A percentile compares a stretch with the other conserved stretches of the same genome.
Evolutionary conservation across 2,797 vertebrate species (phyloP).

Genomic region (Sebastes flavidus): DNA sequence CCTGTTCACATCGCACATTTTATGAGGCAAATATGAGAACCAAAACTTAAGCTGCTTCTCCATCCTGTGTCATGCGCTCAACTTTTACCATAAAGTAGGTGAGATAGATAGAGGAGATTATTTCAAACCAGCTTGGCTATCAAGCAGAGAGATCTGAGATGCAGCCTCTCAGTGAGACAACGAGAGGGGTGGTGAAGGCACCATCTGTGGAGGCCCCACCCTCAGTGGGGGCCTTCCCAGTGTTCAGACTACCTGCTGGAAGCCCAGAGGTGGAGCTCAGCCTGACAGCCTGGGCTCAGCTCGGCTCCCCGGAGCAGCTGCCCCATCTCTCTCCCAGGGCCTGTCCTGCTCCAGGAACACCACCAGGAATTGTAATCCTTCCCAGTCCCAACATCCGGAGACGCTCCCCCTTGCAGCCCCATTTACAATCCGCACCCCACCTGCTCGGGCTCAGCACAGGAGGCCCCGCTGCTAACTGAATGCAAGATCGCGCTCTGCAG

Average conservation of each 20-base stretch:
- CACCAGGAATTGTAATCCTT: slow-evolving; percentile 78
- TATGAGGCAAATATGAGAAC: slow-evolving; percentile 76
- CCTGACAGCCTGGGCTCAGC: slow-evolving; percentile 76
- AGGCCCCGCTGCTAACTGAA: slow-evolving; percentile 44
- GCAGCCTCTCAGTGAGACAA: slow-evolving; percentile 43
- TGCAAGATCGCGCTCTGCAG: slow-evolving; percentile 27
- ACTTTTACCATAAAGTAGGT: slow-evolving; percentile 17
- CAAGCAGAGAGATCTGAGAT: slow-evolving; percentile 38
- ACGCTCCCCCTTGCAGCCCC: slow-evolving; percentile 55
- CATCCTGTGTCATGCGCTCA: slow-evolving; percentile 27
- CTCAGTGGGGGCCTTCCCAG: slow-evolving; percentile 53
- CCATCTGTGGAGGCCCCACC: slow-evolving; percentile 77
- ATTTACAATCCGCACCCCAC: slow-evolving; percentile 70
- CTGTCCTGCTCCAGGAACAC: slow-evolving; percentile 74
- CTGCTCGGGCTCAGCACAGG: slow-evolving; percentile 68
- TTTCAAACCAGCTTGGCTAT: slow-evolving; percentile 42
- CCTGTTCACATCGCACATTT: slow-evolving; percentile 82
- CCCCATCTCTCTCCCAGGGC: slow-evolving; percentile 71
- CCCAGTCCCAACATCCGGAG: slow-evolving; percentile 71
- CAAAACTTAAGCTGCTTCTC: slow-evolving; percentile 53
- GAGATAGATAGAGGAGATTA: slow-evolving; percentile 38
- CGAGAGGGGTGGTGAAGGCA: slow-evolving; percentile 54
- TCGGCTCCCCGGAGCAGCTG: slow-evolving; percentile 77
- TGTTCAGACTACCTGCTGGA: slow-evolving; percentile 73
- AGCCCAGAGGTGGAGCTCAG: slow-evolving; percentile 79